phyloP scores from a whole-genome alignment of 2,113 vertebrate species.

The Neodon shergylaensis region DNA sequence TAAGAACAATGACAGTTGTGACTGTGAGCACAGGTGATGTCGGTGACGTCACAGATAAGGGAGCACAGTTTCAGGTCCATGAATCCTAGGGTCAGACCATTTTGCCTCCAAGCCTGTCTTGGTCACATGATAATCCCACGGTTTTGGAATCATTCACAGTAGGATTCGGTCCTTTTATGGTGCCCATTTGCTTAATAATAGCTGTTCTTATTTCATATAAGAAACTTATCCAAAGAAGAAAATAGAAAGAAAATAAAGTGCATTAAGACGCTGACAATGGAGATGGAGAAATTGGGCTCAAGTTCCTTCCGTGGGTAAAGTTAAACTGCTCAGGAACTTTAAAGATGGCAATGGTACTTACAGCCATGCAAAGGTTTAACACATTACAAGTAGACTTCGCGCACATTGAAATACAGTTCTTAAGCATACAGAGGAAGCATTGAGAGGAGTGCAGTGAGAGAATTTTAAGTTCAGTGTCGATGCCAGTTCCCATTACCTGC shows the following conservation, averaged over 20 bases:
- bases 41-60: neutral
- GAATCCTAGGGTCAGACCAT: neutral
- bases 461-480: neutral
- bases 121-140: neutral
- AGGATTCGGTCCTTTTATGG: neutral
- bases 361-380: neutral
- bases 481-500: slow-evolving; percentile 78
- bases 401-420: neutral
- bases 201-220: slow-evolving; percentile 3
- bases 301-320: neutral
- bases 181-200: neutral
- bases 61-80: neutral
- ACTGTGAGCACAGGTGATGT: neutral
- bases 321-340: slow-evolving; percentile 27
- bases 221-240: slow-evolving; percentile 38
- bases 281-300: neutral
- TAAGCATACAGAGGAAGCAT: neutral
- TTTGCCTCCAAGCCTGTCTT: slow-evolving; percentile 16
- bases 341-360: neutral
- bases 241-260: slow-evolving; percentile 5
- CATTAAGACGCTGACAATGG: slow-evolving; percentile 15
- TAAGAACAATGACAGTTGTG: neutral
- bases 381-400: neutral
- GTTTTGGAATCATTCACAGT: neutral
- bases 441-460: neutral